Base-by-base conservation (phyloP, 2,113 vertebrate species). In the Micromys minutus region DNA sequence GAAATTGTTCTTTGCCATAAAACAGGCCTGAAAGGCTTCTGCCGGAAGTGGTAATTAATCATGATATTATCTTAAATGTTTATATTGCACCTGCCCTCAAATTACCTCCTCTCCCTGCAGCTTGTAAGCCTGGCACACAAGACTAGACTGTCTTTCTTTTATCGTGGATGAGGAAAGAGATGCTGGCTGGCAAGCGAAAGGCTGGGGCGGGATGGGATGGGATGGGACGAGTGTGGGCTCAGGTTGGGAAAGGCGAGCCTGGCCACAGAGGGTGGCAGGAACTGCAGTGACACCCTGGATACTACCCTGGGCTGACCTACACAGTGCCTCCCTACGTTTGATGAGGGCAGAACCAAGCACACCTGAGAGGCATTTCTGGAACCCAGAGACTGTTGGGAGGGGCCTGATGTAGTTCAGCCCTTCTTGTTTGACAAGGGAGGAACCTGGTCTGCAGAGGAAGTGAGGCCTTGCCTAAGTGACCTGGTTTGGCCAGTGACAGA, bases 31-130 rank as follows among this genome's bases (percentile, higher is more conserved):
- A 47, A 97, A 96, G 94, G 95, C 95, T 96, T 97, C 92, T 93
- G 94, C 29, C 94, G 90, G 95, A 96, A 97, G 95, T 94, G 81
- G 94, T 88, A 96, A 95, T 97, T 96, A 96, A 97, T 96, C 55
- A 81, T 95, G 84, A 92, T 91, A 94, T 83, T 91, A 96, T 93
- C 84, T 93, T 97, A 90, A 92, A 59, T 96, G 95, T 96, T 96
- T 96, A 92, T 91, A 96, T 36, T 93, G 95, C 85, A 90, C 72
- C 84, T 87, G 57, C 87, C 86, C 77, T 79, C 93, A 92, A 95
- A 94, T 96, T 83, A 71, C 26, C 72, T 86, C 79, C 55, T 31
- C 67, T 86, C 42, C 61, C 83, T 50, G 31, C 10, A 71, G 47
- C 50, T 42, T 6, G 57, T 57, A 84, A 83, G 52, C 74, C 34